Percentiles rank a stretch among this genome's conserved stretches.
phyloP scores from a whole-genome alignment of 2,888 invertebrate species.

The Leucozona laternaria region DNA sequence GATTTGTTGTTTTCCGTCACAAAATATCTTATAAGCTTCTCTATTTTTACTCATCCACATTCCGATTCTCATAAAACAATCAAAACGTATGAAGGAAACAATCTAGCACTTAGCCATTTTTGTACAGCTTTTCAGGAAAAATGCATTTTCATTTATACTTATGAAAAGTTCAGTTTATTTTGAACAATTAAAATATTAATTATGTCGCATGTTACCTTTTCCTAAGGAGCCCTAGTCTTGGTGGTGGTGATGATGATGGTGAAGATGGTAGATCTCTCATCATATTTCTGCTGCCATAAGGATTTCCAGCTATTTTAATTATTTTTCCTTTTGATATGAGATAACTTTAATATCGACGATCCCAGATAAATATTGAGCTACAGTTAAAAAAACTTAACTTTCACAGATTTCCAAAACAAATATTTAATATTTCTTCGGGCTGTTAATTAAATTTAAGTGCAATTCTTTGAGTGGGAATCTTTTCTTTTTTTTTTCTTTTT shows the following conservation, averaged over 20 bases:
- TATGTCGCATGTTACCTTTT: conserved; percentile 2
- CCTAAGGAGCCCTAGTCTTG: conserved; percentile 2
- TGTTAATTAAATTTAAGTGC: neutral
- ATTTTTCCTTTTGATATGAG: neutral
- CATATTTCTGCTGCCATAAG: conserved; percentile 4
- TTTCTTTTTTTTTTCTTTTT: neutral
- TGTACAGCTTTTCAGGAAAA: neutral
- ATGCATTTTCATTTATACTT: neutral
- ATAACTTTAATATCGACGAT: neutral
- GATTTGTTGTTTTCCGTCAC: neutral
- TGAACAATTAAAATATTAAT: neutral
- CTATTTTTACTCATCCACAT: neutral
- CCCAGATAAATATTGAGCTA: too few species aligned
- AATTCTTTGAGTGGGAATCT: neutral
- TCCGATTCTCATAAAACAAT: neutral
- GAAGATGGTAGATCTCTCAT: neutral
- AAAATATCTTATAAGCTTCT: neutral
- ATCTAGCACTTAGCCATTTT: neutral
- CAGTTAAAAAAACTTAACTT: neutral
- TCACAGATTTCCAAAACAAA: neutral
- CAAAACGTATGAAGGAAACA: neutral
- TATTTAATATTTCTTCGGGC: neutral
- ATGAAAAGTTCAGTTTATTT: neutral
- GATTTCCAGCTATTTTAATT: neutral
- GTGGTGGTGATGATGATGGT: neutral